Percentiles rank a stretch among this genome's conserved stretches.
phyloP scores from a whole-genome alignment of 2,113 vertebrate genomes.

The Aramus guarauna region DNA sequence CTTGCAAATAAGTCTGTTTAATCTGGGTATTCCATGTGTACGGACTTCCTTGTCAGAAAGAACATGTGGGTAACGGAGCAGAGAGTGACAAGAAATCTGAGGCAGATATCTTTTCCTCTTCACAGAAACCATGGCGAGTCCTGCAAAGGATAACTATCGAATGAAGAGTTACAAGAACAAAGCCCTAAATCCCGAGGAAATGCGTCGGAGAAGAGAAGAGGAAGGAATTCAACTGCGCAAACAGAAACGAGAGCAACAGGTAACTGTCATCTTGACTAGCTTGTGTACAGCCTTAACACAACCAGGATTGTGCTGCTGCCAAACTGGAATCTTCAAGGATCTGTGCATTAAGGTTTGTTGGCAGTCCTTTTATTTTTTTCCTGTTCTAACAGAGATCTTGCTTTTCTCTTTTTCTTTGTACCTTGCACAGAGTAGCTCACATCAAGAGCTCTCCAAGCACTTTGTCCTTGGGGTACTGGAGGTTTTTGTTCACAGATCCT shows the following conservation, averaged over 20 bases:
- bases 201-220: slow-evolving; percentile 94
- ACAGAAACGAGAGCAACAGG: slow-evolving; percentile 97
- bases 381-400: neutral
- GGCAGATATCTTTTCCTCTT: neutral
- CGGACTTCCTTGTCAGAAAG: neutral
- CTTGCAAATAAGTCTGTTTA: neutral
- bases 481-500: neutral
- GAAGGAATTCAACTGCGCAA: slow-evolving; percentile 97
- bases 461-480: neutral
- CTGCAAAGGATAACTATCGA: slow-evolving; percentile 90
- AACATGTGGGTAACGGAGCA: no score
- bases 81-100: neutral
- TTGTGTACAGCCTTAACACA: neutral
- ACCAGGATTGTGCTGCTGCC: neutral
- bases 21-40: accelerated
- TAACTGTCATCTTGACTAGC: slow-evolving; percentile 27
- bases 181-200: slow-evolving; percentile 95
- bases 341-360: neutral
- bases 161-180: slow-evolving; percentile 99
- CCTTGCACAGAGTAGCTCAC: neutral
- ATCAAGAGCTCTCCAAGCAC: neutral
- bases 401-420: neutral
- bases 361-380: neutral
- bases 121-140: slow-evolving; percentile 92
- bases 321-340: neutral